Conservation (phyloP, 2,797 vertebrate genomes). For the Danio kyathit region DNA sequence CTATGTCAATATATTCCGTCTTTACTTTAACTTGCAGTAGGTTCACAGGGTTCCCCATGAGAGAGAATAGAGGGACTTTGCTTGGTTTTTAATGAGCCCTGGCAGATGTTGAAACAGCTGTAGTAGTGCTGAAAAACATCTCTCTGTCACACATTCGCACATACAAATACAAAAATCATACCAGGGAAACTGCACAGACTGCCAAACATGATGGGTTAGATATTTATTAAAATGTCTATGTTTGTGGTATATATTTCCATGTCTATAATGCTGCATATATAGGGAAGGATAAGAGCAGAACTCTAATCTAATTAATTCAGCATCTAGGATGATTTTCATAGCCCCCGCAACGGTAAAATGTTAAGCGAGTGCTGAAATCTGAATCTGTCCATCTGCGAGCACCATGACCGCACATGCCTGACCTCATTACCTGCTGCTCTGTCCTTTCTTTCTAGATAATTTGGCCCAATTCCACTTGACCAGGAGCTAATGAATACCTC, state of each 20-base stretch:
- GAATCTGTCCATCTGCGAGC: conserved; percentile 6
- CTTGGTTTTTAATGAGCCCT: conserved; percentile 30
- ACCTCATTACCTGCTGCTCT: conserved; percentile 36
- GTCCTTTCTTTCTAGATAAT: conserved; percentile 8
- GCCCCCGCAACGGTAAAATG: neutral
- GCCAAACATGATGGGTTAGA: neutral
- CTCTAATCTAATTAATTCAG: neutral
- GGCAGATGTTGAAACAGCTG: conserved; percentile 53
- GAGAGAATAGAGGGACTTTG: neutral
- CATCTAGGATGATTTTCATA: neutral
- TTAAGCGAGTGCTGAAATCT: conserved; percentile 16
- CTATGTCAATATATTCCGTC: conserved; percentile 3
- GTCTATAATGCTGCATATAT: neutral
- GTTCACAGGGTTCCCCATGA: neutral
- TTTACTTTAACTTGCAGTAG: neutral
- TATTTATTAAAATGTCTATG: neutral
- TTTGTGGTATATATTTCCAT: neutral
- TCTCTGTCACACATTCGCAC: neutral
- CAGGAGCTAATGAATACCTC: conserved; percentile 19
- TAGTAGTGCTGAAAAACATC: conserved; percentile 28
- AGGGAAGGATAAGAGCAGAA: neutral
- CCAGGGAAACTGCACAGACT: neutral
- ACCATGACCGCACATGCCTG: neutral
- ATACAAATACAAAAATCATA: conserved; percentile 17
- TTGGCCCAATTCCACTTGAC: conserved; percentile 5